Conservation (phyloP, 2,888 invertebrate species). For the Agrotis clavis region DNA sequence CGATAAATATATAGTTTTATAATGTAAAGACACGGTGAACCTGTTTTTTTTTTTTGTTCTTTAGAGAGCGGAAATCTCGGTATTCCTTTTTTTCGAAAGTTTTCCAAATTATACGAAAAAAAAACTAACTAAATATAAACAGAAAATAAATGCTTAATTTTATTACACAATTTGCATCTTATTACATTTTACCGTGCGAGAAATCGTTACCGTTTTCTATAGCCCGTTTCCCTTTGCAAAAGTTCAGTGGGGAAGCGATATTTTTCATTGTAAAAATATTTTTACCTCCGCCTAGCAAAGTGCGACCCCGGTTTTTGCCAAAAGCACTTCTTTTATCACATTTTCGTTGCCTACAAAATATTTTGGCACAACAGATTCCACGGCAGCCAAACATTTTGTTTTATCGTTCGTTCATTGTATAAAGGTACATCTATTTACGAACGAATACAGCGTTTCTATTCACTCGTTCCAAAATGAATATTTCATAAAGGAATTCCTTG, state of each 20-base stretch:
- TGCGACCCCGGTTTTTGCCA: constrained; percentile 43
- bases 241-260: constrained; percentile 51
- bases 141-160: constrained; percentile 50
- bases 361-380: constrained; percentile 59
- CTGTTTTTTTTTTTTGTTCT: background rate
- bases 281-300: constrained; percentile 44
- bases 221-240: constrained; percentile 54
- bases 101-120: constrained; percentile 25
- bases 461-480: constrained; percentile 40
- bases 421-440: constrained; percentile 46
- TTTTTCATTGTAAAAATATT: constrained; percentile 59
- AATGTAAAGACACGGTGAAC: too few relatives aligned
- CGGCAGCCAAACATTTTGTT: constrained; percentile 64
- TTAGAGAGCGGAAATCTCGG: background rate
- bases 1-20: too few relatives aligned
- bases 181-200: constrained; percentile 49
- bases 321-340: constrained; percentile 58
- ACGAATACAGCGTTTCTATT: constrained; percentile 44
- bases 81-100: constrained; percentile 4
- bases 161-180: constrained; percentile 55
- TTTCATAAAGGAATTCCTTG: constrained; percentile 45
- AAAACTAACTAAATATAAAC: constrained; percentile 3
- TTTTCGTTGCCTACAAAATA: constrained; percentile 63
- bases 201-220: constrained; percentile 64
- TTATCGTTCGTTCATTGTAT: constrained; percentile 46